phyloP scores from a whole-genome alignment of 1,140 invertebrate genomes.

The Mycetomoellerius zeteki region DNA sequence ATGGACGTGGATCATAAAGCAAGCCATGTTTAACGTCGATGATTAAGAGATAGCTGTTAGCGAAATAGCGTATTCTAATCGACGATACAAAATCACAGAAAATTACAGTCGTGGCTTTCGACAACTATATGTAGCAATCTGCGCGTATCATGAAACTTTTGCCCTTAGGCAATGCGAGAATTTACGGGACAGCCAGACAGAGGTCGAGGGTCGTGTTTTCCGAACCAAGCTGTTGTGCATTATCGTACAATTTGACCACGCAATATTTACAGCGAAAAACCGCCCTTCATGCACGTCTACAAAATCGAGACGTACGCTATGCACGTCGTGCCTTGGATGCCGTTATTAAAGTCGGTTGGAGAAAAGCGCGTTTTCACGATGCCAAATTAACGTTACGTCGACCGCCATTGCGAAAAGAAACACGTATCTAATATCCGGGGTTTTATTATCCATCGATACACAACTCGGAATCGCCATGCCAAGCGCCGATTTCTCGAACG shows the following conservation, averaged over 20 bases:
- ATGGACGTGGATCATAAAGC: neutral
- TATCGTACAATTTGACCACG: slow-evolving; percentile 65
- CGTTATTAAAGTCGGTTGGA: slow-evolving; percentile 52
- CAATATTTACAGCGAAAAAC: slow-evolving; percentile 53
- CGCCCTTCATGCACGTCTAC: neutral
- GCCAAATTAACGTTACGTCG: slow-evolving; percentile 48
- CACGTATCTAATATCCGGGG: slow-evolving; percentile 59
- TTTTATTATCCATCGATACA: slow-evolving; percentile 63
- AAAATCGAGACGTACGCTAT: slow-evolving; percentile 51
- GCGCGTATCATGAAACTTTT: slow-evolving; percentile 7
- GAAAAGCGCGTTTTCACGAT: slow-evolving; percentile 33
- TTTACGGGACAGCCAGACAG: slow-evolving; percentile 42
- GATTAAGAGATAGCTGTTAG: slow-evolving; percentile 19
- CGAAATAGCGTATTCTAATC: neutral
- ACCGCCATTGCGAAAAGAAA: slow-evolving; percentile 57
- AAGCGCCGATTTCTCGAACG: neutral
- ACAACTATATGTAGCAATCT: neutral
- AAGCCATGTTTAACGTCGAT: slow-evolving; percentile 1
- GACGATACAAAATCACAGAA: slow-evolving; percentile 36
- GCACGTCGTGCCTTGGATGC: slow-evolving; percentile 37
- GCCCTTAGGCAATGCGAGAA: slow-evolving; percentile 8
- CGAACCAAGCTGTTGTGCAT: slow-evolving; percentile 73
- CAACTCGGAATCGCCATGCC: neutral
- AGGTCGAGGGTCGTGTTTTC: slow-evolving; percentile 58
- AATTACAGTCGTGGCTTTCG: slow-evolving; percentile 18